Evolutionary conservation across 2,797 vertebrate species (phyloP), one percentile per base, ranked within the genome.

Genomic region (Danio jaintianensis): DNA sequence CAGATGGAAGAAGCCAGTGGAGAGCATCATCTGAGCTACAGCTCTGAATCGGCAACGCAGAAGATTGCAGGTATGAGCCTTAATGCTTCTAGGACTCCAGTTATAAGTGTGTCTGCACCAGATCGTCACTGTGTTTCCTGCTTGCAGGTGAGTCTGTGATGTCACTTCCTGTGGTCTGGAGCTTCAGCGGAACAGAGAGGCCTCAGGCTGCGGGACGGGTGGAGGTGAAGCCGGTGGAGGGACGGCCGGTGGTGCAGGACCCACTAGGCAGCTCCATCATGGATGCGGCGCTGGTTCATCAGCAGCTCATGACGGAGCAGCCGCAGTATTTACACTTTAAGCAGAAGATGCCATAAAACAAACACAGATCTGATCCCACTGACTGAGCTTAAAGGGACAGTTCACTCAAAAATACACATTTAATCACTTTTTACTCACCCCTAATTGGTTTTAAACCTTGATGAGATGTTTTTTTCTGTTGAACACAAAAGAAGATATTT

Each of bases 231-330:
- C 84, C 84, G 15, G 80, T 62, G n/a, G 88, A 90, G 56, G 61
- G 73, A 38, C 75, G 84, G 29, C 92, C 90, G 6, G 68, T 73
- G 12, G 70, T 85, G 36, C 92, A 92, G 83, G 86, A 91, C 79
- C 91, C 90, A 55, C 88, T 93, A 56, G 90, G 92, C 22, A 93
- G 93, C 86, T 90, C 89, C 5, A 76, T 89, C 7, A 87, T 92
- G 89, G 82, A 78, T 43, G 75, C 80, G 6, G 63, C 81, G 12
- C 78, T 83, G 13, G 81, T 70, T 22, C 82, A 81, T 71, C 79
- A 81, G 68, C 70, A 80, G 74, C 78, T 40, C 11, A 53, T 82
- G 29, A 56, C 18, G n/a, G 62, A 56, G 20, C 66, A 48, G 8
- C 7, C 29, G 8, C 63, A 78, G 63, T 18, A 74, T 40, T n/a